Evolutionary conservation across 2,113 vertebrate genomes (phyloP).

Genomic region (Salminus brasiliensis): DNA sequence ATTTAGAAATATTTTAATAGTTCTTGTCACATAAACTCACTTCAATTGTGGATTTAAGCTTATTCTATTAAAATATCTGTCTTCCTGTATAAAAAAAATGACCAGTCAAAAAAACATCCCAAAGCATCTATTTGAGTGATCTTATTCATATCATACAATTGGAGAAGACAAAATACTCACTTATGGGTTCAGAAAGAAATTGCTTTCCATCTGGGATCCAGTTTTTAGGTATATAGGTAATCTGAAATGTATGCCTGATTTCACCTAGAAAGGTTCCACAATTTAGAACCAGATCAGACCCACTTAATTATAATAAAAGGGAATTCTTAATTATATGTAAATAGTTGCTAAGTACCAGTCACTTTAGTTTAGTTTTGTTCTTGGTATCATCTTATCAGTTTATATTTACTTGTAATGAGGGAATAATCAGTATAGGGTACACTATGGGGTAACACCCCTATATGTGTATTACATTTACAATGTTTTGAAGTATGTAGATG

Average conservation of each 20-base stretch:
- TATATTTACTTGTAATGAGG: not conserved
- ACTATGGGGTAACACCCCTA: not conserved
- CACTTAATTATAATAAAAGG: not conserved
- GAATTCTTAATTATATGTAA: too few relatives aligned
- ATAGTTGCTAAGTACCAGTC: too few relatives aligned
- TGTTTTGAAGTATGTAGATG: too few relatives aligned
- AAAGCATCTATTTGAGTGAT: constrained; percentile 1
- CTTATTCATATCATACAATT: not conserved
- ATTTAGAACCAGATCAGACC: not conserved
- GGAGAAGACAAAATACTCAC: not conserved
- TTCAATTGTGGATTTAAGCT: too few relatives aligned
- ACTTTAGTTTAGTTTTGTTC: not conserved
- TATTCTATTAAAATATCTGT: too few relatives aligned
- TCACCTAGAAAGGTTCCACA: not conserved
- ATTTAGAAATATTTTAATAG: too few relatives aligned
- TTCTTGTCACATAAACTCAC: too few relatives aligned
- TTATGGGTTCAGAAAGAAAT: not conserved
- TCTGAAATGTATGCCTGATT: not conserved
- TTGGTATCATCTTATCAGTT: not conserved
- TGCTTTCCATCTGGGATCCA: not conserved
- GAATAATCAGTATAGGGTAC: not conserved
- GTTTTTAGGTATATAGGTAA: not conserved
- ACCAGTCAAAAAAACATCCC: not conserved
- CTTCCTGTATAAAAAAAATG: too few relatives aligned
- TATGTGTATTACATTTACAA: not conserved